Conservation (phyloP, 92 coral and sea anemone genomes). For the Phenganax stokvisi region DNA sequence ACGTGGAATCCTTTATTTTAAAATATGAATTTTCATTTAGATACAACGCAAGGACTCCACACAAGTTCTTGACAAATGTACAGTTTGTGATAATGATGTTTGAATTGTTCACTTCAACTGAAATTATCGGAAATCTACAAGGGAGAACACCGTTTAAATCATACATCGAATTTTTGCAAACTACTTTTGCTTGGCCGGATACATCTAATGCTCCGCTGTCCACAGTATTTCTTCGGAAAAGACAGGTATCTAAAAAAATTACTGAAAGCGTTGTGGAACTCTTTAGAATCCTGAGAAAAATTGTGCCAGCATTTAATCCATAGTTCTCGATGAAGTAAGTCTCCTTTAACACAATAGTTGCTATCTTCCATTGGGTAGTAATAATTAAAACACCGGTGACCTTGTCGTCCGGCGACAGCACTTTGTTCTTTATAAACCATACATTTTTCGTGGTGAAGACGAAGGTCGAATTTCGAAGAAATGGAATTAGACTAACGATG, state of each 20-base stretch:
- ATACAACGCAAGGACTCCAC: neutral
- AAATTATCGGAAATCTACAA: neutral
- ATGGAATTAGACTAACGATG: neutral
- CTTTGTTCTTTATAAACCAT: neutral
- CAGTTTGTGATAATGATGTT: too few species aligned
- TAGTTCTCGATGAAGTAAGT: neutral
- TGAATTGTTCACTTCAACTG: conserved; percentile 4
- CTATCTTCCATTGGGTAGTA: neutral
- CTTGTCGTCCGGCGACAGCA: neutral
- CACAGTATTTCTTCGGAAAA: too few species aligned
- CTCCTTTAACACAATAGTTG: neutral
- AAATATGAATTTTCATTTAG: too few species aligned
- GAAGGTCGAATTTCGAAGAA: neutral
- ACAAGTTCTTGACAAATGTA: conserved; percentile 23
- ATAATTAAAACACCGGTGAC: neutral
- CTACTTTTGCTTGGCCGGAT: neutral
- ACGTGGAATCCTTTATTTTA: too few species aligned
- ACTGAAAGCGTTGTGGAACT: neutral
- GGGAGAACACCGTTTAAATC: neutral
- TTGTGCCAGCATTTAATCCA: neutral
- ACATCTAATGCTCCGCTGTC: neutral
- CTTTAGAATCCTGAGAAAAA: neutral
- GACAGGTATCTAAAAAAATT: neutral
- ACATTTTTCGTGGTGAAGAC: conserved; percentile 23
- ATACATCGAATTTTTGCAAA: conserved; percentile 3